A percentile compares a stretch with the other conserved stretches of the same genome.
phyloP scores from a whole-genome alignment of 2,113 vertebrate species.

The Scomber japonicus region DNA sequence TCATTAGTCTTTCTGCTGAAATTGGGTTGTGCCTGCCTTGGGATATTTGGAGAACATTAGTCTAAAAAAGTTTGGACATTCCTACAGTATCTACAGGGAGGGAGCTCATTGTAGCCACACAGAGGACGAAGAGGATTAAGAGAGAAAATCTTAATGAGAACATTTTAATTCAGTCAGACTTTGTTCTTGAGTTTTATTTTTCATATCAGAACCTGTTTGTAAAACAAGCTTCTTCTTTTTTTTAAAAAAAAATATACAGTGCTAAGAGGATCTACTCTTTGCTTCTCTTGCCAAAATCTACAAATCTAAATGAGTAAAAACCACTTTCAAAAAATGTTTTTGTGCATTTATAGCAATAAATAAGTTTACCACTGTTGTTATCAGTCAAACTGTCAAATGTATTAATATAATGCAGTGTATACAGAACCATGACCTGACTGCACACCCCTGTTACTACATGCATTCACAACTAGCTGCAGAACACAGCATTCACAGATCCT shows the following conservation, averaged over 20 bases:
- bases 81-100: not conserved
- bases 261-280: not conserved
- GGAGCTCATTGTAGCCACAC: not conserved
- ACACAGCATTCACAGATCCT: not conserved
- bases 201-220: not conserved
- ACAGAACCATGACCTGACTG: not conserved
- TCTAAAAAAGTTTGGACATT: not conserved
- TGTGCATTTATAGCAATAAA: not conserved
- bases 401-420: not conserved
- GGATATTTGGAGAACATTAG: not conserved
- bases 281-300: not conserved
- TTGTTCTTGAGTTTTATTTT: constrained; percentile 1
- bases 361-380: no score
- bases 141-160: constrained; percentile 5
- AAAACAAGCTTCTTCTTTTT: not conserved
- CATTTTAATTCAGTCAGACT: not conserved
- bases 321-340: not conserved
- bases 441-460: not conserved
- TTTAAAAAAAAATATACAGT: not conserved
- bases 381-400: no score
- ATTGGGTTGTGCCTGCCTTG: not conserved
- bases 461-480: not conserved
- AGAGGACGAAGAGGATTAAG: not conserved
- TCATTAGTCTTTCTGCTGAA: not conserved
- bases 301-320: not conserved